These are phyloP conservation scores for Stegostoma tigrinum DNA, from an alignment of 2,113 vertebrate species.

Conservation along the genomic window DNA sequence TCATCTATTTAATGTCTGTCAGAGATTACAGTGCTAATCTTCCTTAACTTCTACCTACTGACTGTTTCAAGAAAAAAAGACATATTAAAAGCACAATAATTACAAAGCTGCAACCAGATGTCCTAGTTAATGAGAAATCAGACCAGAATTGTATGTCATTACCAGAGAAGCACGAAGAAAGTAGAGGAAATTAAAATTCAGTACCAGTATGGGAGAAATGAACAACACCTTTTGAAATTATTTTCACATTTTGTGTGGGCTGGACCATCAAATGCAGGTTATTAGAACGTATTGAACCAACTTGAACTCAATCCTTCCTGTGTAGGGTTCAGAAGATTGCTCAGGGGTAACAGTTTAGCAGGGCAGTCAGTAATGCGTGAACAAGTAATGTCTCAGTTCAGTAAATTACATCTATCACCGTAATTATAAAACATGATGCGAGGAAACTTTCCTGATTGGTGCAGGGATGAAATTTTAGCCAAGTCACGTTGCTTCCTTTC, in stretches of 20 bases:
- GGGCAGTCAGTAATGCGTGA: background rate
- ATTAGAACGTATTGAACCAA: constrained; percentile 3
- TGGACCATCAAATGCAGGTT: constrained; percentile 9
- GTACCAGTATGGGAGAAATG: background rate
- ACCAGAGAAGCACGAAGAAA: background rate
- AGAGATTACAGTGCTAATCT: background rate
- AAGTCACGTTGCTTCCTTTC: background rate
- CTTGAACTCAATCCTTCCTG: background rate
- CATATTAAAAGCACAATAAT: constrained; percentile 11
- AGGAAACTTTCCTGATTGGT: background rate
- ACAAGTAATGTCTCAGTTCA: background rate
- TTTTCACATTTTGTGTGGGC: background rate
- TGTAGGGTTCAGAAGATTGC: background rate
- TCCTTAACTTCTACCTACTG: constrained; percentile 14
- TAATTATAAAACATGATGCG: constrained; percentile 13
- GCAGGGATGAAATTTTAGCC: background rate
- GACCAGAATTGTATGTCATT: background rate
- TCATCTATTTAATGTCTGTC: background rate
- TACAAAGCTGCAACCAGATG: background rate
- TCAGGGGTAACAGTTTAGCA: background rate
- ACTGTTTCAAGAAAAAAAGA: background rate
- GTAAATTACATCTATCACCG: background rate
- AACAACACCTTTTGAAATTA: constrained; percentile 18
- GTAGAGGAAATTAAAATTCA: background rate
- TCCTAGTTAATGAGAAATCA: constrained; percentile 14